These are phyloP conservation scores for Actenoides lindsayi DNA, from an alignment of 2,113 vertebrate species.

Conservation along the genomic window DNA sequence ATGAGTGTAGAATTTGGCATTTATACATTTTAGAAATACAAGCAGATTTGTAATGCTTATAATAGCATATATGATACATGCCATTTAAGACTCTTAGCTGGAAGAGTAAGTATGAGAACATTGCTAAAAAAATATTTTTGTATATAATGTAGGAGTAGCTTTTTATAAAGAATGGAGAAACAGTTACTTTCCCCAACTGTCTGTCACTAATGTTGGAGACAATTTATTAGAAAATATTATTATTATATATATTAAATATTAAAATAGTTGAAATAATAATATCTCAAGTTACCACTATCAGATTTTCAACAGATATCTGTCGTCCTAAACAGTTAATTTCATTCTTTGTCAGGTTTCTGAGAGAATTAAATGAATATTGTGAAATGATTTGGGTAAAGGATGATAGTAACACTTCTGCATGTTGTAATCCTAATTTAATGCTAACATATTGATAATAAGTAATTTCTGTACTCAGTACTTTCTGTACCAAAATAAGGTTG, in stretches of 20 bases:
- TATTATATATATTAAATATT: too few species aligned
- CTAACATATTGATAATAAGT: not conserved
- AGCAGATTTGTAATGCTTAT: not conserved
- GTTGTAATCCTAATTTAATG: not conserved
- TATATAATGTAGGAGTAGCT: not conserved
- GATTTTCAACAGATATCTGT: not conserved
- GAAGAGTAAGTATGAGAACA: accelerated
- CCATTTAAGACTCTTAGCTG: too few species aligned
- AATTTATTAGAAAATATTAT: not conserved
- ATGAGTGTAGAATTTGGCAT: not conserved
- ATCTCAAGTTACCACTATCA: not conserved
- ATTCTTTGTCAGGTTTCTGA: not conserved
- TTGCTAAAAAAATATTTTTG: not conserved
- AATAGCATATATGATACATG: not conserved
- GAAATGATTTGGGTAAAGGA: accelerated
- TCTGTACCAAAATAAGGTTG: not conserved
- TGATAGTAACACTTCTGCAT: not conserved
- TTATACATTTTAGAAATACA: not conserved
- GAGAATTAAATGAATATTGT: not conserved
- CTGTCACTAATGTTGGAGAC: accelerated
- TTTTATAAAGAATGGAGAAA: not conserved
- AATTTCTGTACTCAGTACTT: not conserved
- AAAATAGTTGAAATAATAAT: not conserved
- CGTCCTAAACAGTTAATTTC: not conserved
- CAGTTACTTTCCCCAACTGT: not conserved